Evolutionary conservation across 2,888 invertebrate genomes (phyloP).

Genomic region (Drosophila mulleri): DNA sequence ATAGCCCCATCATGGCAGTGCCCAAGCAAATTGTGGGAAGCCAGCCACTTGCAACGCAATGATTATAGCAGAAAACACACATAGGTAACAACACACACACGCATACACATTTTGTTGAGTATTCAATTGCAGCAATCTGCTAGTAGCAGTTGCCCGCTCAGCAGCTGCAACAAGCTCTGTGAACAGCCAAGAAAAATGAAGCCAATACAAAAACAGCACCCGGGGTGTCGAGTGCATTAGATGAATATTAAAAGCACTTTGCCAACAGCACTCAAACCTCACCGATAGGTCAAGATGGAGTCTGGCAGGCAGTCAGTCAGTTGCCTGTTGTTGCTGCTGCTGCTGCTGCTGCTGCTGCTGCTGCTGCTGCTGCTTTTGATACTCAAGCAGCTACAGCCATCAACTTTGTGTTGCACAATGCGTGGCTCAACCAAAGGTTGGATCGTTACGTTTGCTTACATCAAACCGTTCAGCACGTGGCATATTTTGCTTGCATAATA

Average conservation of each 20-base stretch:
- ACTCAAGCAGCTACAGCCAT: conserved; percentile 25
- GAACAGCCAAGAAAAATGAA: conserved; percentile 59
- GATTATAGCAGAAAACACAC: conserved; percentile 55
- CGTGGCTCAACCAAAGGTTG: conserved; percentile 17
- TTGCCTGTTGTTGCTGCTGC: background rate
- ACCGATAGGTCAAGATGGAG: conserved; percentile 7
- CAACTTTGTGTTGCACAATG: conserved; percentile 55
- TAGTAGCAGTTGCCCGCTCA: conserved; percentile 25
- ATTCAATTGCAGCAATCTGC: conserved; percentile 50
- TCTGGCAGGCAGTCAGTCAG: conserved; percentile 4
- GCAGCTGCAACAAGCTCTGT: conserved; percentile 36
- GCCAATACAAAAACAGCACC: conserved; percentile 46
- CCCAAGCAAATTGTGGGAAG: conserved; percentile 14
- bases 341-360: background rate
- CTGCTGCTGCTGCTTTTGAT: conserved; percentile 1
- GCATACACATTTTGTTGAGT: conserved; percentile 6
- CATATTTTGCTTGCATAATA: conserved; percentile 18
- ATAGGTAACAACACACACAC: conserved; percentile 38
- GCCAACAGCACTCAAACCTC: conserved; percentile 36
- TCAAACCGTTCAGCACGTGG: conserved; percentile 10
- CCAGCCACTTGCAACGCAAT: conserved; percentile 55
- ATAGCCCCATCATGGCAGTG: conserved; percentile 14
- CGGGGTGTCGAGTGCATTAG: conserved; percentile 71
- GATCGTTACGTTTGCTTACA: background rate
- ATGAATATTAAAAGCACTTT: conserved; percentile 77